Base-by-base conservation (phyloP, 2,888 invertebrate genomes). In the Tanytarsus gracilentus region DNA sequence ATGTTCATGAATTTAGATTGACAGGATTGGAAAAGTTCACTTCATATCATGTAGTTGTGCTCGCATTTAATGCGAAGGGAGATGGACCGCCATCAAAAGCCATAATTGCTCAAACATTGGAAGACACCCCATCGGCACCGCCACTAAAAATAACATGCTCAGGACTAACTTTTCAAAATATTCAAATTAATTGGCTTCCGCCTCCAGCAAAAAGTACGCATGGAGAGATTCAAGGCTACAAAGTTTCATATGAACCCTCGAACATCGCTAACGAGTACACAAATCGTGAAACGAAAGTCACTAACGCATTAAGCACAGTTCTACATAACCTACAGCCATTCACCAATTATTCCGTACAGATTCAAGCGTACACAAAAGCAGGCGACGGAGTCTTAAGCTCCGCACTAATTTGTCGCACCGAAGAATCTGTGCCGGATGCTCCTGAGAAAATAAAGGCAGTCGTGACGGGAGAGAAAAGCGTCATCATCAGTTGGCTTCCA, bases 11-110 rank as follows among this genome's bases (percentile, higher is more conserved):
- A 64, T 76, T 83, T 51, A 79, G 79, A 25, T 71, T 87, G 29
- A 79, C 80, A 4, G 82, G 83, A 1, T 73, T 88, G 25, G 79
- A 82, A 62, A 87, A 88, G 68, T 89, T 86, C 69, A 88, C 89
- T 0, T 82, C 85, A 55, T 91, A 91, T 71, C 83, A 84, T 61
- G 80, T 91, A 7, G 81, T 85, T 1, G 85, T 90, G 21, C 79
- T 85, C 63, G 88, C 89, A 0, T 89, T 86, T 71, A 91, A 90
- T 71, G 80, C 82, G 1, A 84, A 87, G 30, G 90, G 89, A 0
- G 82, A 85, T 48, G 88, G 91, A 0, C 87, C 90, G 0, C 77
- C 82, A 0, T 85, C 87, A 3, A 77, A 80, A 5, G 82, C 85
- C 1, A 79, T 84, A 3, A 62, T 70, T 23, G 70, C 69, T 2